Conservation (phyloP, 2,113 vertebrate species). For the Sinocyclocheilus anophthalmus region DNA sequence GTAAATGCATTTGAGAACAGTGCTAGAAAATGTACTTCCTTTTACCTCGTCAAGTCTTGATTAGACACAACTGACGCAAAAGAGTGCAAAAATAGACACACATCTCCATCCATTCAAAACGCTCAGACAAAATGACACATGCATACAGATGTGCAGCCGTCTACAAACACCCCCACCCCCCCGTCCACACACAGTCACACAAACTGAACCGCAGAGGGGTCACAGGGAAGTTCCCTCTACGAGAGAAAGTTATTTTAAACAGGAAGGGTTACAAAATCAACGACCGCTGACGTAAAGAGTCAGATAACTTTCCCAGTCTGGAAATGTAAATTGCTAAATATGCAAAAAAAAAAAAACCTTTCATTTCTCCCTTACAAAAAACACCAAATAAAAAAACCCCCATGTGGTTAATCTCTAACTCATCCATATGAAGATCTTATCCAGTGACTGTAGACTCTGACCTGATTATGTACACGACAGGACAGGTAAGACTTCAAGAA, state of each 20-base stretch:
- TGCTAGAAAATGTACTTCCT: neutral
- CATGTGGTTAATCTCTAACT: constrained; percentile 28
- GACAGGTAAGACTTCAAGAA: neutral
- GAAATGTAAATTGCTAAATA: constrained; percentile 50
- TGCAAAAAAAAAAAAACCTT: constrained; percentile 44
- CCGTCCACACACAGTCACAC: constrained; percentile 23
- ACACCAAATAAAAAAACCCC: constrained; percentile 35
- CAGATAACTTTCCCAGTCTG: constrained; percentile 54
- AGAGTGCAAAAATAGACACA: constrained; percentile 22
- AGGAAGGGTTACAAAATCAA: constrained; percentile 61
- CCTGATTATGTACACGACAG: neutral
- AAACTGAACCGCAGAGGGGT: constrained; percentile 18
- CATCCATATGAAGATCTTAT: neutral
- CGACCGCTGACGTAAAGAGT: constrained; percentile 49
- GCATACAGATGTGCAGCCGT: neutral
- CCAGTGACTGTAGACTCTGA: neutral
- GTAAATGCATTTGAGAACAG: neutral
- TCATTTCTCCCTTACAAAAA: constrained; percentile 43
- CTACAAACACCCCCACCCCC: neutral
- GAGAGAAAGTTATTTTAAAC: constrained; percentile 62
- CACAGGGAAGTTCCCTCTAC: constrained; percentile 55
- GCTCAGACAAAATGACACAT: neutral
- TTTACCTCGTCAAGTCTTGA: neutral
- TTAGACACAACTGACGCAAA: constrained; percentile 32
- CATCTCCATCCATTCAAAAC: constrained; percentile 1